Evolutionary conservation across 2,113 vertebrate genomes (phyloP).

Genomic region (Acanthochromis polyacanthus): DNA sequence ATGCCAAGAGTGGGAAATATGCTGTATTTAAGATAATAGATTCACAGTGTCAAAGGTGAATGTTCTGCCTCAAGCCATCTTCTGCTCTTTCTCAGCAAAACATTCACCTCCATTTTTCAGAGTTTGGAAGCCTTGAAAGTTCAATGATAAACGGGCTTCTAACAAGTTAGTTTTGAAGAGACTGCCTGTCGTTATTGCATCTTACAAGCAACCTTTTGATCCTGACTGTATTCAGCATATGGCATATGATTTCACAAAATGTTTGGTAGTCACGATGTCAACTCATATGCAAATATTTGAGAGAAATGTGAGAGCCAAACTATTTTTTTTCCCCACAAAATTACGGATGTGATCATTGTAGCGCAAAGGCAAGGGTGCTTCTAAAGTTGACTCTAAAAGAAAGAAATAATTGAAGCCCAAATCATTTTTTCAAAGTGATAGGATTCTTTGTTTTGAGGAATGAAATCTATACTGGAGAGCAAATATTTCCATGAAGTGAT

Average conservation of each 20-base stretch:
- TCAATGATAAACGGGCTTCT: constrained; percentile 30
- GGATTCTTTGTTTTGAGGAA: not conserved
- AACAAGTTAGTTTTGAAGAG: constrained; percentile 11
- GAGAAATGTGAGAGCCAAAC: not conserved
- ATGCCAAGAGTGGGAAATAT: constrained; percentile 19
- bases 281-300: constrained; percentile 1
- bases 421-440: constrained; percentile 2
- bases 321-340: not conserved
- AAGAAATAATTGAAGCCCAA: not conserved
- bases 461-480: not conserved
- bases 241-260: constrained; percentile 3
- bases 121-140: constrained; percentile 45
- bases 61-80: constrained; percentile 55
- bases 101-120: constrained; percentile 38
- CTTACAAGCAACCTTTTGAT: constrained; percentile 35
- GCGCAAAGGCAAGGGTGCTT: not conserved
- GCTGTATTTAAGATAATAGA: constrained; percentile 55
- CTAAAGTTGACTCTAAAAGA: not conserved
- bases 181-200: constrained; percentile 12
- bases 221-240: not conserved
- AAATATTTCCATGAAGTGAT: not conserved
- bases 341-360: not conserved
- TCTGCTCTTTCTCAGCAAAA: constrained; percentile 43
- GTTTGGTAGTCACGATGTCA: constrained; percentile 1
- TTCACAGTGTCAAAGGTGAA: constrained; percentile 62